Conservation (phyloP, 2,113 vertebrate genomes). For the Lathamus discolor region DNA sequence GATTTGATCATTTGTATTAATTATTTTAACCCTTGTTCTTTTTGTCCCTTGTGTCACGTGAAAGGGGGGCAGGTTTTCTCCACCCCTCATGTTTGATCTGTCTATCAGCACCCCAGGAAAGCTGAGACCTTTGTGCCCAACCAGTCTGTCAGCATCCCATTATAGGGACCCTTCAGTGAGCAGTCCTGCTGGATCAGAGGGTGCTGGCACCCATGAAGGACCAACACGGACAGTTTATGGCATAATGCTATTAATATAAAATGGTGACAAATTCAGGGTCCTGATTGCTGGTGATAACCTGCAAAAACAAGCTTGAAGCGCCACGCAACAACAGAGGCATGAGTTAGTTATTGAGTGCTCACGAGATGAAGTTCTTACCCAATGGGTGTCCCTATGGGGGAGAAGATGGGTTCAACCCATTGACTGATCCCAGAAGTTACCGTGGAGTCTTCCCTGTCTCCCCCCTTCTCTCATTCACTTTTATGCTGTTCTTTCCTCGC, state of each 20-base stretch:
- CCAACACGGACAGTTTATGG: neutral
- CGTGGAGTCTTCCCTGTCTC: neutral
- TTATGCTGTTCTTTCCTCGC: neutral
- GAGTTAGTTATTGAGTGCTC: neutral
- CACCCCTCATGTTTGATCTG: neutral
- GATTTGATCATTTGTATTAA: neutral
- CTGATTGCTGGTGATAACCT: neutral
- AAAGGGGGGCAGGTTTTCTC: neutral
- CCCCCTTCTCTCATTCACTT: neutral
- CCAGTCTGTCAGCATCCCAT: neutral
- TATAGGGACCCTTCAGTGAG: neutral
- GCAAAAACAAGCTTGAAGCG: neutral
- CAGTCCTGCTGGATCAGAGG: neutral
- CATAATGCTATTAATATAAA: neutral
- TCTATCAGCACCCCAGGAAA: neutral
- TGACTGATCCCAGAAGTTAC: neutral
- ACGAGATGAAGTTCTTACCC: neutral
- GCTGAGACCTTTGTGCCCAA: neutral
- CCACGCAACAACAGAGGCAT: neutral
- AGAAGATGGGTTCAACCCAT: neutral
- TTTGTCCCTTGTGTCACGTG: neutral
- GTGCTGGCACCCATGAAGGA: neutral
- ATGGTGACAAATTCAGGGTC: neutral
- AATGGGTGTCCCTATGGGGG: neutral
- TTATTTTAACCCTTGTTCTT: neutral